Conservation (phyloP, 92 coral and sea anemone species). For the Bergia sp. region DNA sequence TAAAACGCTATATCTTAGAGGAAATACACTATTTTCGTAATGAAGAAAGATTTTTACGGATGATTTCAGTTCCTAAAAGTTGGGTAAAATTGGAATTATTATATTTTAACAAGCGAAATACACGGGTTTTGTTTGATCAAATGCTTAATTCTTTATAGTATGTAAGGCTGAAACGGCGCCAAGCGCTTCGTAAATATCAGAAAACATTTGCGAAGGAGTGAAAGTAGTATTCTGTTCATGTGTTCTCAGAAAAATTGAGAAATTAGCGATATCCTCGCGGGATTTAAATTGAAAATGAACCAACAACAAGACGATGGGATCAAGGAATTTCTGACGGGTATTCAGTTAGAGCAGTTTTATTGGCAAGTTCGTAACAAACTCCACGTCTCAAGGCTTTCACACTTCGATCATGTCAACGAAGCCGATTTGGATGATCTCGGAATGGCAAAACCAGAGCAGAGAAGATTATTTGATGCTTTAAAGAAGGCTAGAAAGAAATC, state of each 20-base stretch:
- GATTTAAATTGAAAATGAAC: slow-evolving; percentile 33
- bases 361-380: slow-evolving; percentile 82
- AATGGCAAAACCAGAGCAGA: slow-evolving; percentile 95
- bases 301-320: slow-evolving; percentile 71
- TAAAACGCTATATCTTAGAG: not conserved
- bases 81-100: not conserved
- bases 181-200: slow-evolving; percentile 31
- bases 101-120: not conserved
- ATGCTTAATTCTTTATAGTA: slow-evolving; percentile 1
- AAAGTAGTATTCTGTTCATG: slow-evolving; percentile 5
- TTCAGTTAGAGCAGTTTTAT: slow-evolving; percentile 93
- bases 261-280: not conserved
- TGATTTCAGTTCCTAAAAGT: not conserved
- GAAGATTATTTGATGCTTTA: slow-evolving; percentile 87
- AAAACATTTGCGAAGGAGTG: not conserved
- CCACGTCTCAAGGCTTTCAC: slow-evolving; percentile 80
- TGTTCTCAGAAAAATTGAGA: not conserved
- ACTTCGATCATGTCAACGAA: slow-evolving; percentile 92
- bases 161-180: slow-evolving; percentile 31
- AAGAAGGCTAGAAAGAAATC: slow-evolving; percentile 84
- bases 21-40: not conserved
- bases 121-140: not conserved
- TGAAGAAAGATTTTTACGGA: not conserved
- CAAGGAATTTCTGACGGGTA: slow-evolving; percentile 65
- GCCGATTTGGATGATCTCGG: slow-evolving; percentile 83